Evolutionary conservation across 2,113 vertebrate genomes (phyloP), one percentile per base, ranked within the genome.

Genomic region (Eurystomus gularis): DNA sequence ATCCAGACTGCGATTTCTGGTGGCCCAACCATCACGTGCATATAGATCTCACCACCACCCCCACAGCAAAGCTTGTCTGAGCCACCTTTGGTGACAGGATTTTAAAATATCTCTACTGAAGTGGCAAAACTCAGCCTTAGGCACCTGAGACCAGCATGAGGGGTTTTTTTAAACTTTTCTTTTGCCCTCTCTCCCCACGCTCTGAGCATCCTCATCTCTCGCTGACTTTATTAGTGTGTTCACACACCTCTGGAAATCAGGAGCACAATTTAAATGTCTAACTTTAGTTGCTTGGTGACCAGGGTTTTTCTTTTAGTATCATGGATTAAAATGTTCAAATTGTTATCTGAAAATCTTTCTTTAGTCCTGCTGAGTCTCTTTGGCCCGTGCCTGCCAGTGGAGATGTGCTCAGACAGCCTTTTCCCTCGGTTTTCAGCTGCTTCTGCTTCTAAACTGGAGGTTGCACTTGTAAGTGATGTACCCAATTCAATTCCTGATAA

Each of bases 181-280:
- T 31, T 26, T 46, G 7, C 14, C 16, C 10, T 2, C 5, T 4
- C 10, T 1, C 11, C 7, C 14, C 0, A 0, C 49, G 42, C 35
- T 76, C 52, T 46, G 70, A 54, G 55, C 71, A 42, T 52, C n/a
- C 29, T 62, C 28, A 5, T 31, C n/a, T 48, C 46, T 72, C 44
- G 37, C 76, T 58, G 65, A 52, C 72, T 55, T 89, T 35, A 35
- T 13, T 88, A 39, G 48, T 10, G 33, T 72, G 70, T 81, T 61
- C 18, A 11, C 69, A 64, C 35, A 64, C 33, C 73, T 86, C 72
- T 84, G 61, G 72, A 79, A 89, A 93, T 64, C 26, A 49, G 44
- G 8, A 61, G 48, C 65, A 11, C 61, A 17, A 84, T 79, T 62
- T 40, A 82, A 25, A 37, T 26, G 7, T 23, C 37, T 58, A 16